Conservation (phyloP, 1,140 invertebrate genomes). For the Trichogramma pretiosum region DNA sequence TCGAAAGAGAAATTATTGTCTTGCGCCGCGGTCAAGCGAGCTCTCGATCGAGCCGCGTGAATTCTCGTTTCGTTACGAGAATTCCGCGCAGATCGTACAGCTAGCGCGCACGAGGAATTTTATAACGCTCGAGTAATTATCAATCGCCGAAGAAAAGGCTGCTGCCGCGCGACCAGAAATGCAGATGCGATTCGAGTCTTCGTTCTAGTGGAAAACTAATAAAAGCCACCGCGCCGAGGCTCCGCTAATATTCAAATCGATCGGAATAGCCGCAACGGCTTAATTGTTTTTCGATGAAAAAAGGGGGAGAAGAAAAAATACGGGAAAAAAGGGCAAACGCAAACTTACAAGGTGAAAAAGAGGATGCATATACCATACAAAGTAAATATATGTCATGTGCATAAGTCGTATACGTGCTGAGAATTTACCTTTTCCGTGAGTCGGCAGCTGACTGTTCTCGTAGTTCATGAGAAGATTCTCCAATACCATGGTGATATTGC, state of each 20-base stretch:
- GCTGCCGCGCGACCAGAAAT: too few relatives aligned
- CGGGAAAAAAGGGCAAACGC: not conserved
- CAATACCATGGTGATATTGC: constrained; percentile 72
- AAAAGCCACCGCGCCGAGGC: too few relatives aligned
- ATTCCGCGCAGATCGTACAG: too few relatives aligned
- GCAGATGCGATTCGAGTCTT: not conserved
- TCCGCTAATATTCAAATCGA: not conserved
- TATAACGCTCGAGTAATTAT: not conserved
- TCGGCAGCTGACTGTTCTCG: constrained; percentile 80
- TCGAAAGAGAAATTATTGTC: too few relatives aligned
- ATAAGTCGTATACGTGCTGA: not conserved
- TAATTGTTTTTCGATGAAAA: constrained; percentile 9
- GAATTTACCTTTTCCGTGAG: constrained; percentile 64
- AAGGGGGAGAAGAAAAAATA: not conserved
- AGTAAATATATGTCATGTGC: too few relatives aligned
- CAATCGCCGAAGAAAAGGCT: too few relatives aligned
- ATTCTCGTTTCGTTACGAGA: too few relatives aligned
- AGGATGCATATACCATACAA: too few relatives aligned
- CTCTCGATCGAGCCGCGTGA: too few relatives aligned
- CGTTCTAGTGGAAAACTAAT: constrained; percentile 9
- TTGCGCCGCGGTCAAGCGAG: too few relatives aligned
- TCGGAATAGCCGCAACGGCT: not conserved
- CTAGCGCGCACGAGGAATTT: too few relatives aligned
- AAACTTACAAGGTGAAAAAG: too few relatives aligned
- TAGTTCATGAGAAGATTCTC: constrained; percentile 83